Evolutionary conservation across 2,113 vertebrate genomes (phyloP).

Genomic region (Paramormyrops kingsleyae): DNA sequence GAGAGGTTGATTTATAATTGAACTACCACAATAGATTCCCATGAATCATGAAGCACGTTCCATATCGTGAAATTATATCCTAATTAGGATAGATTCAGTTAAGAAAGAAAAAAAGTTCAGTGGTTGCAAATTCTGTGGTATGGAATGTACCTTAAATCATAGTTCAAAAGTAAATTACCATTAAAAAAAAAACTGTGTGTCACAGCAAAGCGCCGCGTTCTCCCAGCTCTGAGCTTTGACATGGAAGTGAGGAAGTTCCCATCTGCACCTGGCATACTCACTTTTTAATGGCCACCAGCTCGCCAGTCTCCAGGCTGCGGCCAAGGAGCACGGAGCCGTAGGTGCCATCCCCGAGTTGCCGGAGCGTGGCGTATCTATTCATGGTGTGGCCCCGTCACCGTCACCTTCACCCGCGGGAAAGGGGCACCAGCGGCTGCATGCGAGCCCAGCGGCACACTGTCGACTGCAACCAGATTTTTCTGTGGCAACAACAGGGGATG

Average conservation of each 20-base stretch:
- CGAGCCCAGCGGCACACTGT: constrained; percentile 42
- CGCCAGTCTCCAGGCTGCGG: constrained; percentile 87
- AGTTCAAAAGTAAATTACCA: not conserved
- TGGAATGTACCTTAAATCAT: not conserved
- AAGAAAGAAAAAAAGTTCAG: not conserved
- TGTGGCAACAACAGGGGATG: constrained; percentile 75
- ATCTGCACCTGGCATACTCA: constrained; percentile 49
- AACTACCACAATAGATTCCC: not conserved
- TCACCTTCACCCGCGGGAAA: constrained; percentile 43
- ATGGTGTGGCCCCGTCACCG: constrained; percentile 67
- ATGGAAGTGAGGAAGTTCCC: not conserved
- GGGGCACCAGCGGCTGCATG: constrained; percentile 27
- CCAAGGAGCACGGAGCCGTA: constrained; percentile 91
- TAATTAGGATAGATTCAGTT: not conserved
- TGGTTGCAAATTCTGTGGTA: not conserved
- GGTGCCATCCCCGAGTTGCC: constrained; percentile 90
- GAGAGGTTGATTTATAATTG: not conserved
- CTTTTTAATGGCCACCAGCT: constrained; percentile 94
- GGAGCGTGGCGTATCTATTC: constrained; percentile 90
- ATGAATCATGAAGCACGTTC: not conserved
- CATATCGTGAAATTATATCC: not conserved
- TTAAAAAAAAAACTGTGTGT: not conserved
- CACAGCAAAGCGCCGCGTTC: not conserved
- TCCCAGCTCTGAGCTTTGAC: not conserved
- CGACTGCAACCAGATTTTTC: constrained; percentile 78